Base-by-base conservation (phyloP, 92 coral and sea anemone species). In the Paramuricea clavata region DNA sequence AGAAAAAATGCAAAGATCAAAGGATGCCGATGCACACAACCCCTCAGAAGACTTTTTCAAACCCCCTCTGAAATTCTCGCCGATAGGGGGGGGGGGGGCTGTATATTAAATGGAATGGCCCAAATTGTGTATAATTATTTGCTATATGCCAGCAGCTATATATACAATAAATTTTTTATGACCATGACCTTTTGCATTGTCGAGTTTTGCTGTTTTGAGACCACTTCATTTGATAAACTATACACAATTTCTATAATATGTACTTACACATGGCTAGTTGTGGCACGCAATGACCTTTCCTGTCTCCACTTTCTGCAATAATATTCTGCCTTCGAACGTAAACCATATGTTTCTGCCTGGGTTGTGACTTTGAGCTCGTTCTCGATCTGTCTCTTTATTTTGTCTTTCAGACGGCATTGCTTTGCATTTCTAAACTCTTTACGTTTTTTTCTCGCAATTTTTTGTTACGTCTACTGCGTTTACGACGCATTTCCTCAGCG, bases 291-390 rank as follows among this genome's bases (percentile, higher is more conserved):
- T 2, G 74, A 67, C 11, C 41, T 67, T 67, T 67, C 74, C 35
- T 67, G 36, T 67, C 11, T 67, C 74, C 74, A 67, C 44, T 67
- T 67, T 35, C 41, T 30, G 21, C 39, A 67, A 67, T 27, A 67
- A 30, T 12, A 67, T 3, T 67, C 21, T 12, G 44, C 74, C 74
- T 10, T 67, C 12, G 74, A 30, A 2, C 74, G 2, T 30, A 67
- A n/a, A n/a, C n/a, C n/a, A 67, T 36, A 27, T 30, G 41, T 67
- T 19, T 3, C 67, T 19, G 67, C 5, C 3, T 12, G 28, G 67
- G 6, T 57, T 67, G 41, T 67, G 44, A 17, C 41, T 67, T 67
- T 26, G n/a, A 67, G n/a, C 23, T 67, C 74, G 4, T 26, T 67
- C 74, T 67, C 41, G n/a, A 67, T 30, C 7, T 67, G 17, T 0